phyloP scores from a whole-genome alignment of 2,888 invertebrate genomes.

The Cheiracanthium punctorium region DNA sequence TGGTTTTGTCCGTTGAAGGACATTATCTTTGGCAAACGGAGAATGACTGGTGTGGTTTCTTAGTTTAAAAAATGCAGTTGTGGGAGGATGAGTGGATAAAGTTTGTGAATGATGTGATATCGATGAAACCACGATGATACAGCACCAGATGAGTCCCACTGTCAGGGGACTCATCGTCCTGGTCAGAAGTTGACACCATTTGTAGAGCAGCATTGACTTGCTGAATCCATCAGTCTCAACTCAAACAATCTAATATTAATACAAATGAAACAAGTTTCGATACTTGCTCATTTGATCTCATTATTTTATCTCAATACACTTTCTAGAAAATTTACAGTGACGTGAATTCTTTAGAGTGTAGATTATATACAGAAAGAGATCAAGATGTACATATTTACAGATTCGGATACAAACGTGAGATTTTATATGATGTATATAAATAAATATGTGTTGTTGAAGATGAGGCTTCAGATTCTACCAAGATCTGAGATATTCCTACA shows the following conservation, averaged over 20 bases:
- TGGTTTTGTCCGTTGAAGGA: background rate
- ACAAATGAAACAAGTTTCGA: too few relatives aligned
- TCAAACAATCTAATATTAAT: background rate
- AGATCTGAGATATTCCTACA: too few relatives aligned
- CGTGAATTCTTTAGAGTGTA: too few relatives aligned
- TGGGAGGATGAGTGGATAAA: background rate
- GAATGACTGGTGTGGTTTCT: background rate
- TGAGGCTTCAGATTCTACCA: too few relatives aligned
- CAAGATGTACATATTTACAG: too few relatives aligned
- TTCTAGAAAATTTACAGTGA: too few relatives aligned
- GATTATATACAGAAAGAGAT: too few relatives aligned
- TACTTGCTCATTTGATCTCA: too few relatives aligned
- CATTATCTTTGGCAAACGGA: background rate
- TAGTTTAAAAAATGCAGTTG: background rate
- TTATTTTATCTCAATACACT: too few relatives aligned
- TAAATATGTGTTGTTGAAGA: too few relatives aligned
- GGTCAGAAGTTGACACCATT: constrained; percentile 52
- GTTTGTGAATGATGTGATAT: background rate
- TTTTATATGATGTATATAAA: too few relatives aligned
- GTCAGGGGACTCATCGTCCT: constrained; percentile 57
- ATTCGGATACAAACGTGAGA: too few relatives aligned
- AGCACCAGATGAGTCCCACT: constrained; percentile 53
- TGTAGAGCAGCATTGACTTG: constrained; percentile 54
- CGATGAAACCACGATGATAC: constrained; percentile 18
- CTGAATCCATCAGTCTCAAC: constrained; percentile 22